phyloP scores from a whole-genome alignment of 1,140 invertebrate genomes.

The Brachionus plicatilis region DNA sequence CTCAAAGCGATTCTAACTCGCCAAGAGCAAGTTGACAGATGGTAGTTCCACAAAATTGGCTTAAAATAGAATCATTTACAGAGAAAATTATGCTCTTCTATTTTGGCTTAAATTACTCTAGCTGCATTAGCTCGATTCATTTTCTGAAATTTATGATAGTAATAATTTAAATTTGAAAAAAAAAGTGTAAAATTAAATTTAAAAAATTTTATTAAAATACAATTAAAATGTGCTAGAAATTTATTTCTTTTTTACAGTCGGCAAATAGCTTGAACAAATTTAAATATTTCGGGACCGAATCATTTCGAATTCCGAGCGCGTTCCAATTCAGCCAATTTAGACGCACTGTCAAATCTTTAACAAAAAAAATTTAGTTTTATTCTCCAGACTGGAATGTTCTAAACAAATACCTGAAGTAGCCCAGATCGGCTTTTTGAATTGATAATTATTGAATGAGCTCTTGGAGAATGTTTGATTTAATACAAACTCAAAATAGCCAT shows the following conservation, averaged over 20 bases:
- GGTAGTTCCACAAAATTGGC: conserved; percentile 83
- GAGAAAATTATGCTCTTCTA: conserved; percentile 98
- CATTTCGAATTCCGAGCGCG: conserved; percentile 66
- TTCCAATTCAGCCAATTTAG: conserved; percentile 99
- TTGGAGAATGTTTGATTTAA: conserved; percentile 42
- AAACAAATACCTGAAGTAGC: conserved; percentile 16
- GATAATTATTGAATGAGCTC: neutral
- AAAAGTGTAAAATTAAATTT: neutral
- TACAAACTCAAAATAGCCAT: conserved; percentile 43
- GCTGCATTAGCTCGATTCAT: conserved; percentile 47
- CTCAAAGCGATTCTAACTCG: conserved; percentile 81
- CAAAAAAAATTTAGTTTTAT: conserved; percentile 53
- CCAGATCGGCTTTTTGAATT: neutral
- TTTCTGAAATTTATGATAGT: conserved; percentile 46
- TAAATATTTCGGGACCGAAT: neutral
- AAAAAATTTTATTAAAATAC: conserved; percentile 13
- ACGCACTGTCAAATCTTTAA: conserved; percentile 86
- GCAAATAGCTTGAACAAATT: neutral
- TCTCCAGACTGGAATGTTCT: conserved; percentile 43
- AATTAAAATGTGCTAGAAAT: neutral
- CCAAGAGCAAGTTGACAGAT: conserved; percentile 84
- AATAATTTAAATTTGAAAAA: neutral
- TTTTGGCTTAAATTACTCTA: conserved; percentile 71
- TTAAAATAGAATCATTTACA: conserved; percentile 68
- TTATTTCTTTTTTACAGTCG: conserved; percentile 11